A percentile compares a stretch with the other conserved stretches of the same genome.
Conservation (phyloP, 2,797 vertebrate species). For the Galagoides demidoff region DNA sequence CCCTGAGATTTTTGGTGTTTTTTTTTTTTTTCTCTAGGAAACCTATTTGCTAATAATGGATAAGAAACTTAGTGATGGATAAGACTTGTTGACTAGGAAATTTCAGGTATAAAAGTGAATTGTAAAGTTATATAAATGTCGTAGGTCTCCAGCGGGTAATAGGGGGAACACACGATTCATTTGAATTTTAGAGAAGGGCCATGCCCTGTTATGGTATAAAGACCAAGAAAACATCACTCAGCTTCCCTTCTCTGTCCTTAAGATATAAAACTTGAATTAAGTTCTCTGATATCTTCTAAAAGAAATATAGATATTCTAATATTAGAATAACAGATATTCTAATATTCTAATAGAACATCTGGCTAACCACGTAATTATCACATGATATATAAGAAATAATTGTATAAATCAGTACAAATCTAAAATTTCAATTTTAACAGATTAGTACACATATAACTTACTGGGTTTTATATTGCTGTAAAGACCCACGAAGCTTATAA, state of each 20-base stretch:
- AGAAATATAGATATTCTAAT: neutral
- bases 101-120: neutral
- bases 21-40: neutral
- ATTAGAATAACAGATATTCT: neutral
- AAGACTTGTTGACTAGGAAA: neutral
- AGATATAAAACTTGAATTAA: neutral
- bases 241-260: neutral
- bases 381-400: neutral
- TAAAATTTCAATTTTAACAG: constrained; percentile 4
- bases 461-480: neutral
- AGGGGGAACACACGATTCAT: neutral
- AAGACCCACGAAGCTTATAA: neutral
- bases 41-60: neutral
- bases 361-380: neutral
- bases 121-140: neutral
- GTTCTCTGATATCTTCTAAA: neutral
- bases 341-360: neutral
- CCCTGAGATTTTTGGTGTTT: neutral
- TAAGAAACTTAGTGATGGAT: constrained; percentile 1
- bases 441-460: neutral
- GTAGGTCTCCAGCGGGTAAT: neutral
- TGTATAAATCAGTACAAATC: constrained; percentile 55
- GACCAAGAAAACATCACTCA: neutral
- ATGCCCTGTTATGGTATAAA: neutral
- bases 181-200: neutral